A percentile compares a stretch with the other conserved stretches of the same genome.
These are phyloP conservation scores for Anisognathus igniventris DNA, from an alignment of 2,797 vertebrate genomes.

Conservation along the genomic window DNA sequence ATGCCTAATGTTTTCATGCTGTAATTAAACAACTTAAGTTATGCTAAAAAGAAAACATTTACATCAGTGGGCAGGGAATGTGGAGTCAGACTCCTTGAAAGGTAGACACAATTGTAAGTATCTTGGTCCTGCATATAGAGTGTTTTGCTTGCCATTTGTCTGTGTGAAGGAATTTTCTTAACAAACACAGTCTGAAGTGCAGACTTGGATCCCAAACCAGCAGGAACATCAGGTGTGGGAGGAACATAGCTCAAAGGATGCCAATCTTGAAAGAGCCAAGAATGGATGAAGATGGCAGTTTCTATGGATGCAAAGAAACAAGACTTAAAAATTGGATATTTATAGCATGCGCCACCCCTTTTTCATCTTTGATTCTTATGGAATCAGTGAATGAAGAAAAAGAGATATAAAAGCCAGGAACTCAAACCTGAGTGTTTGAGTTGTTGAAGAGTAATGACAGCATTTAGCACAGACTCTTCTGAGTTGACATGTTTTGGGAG, in stretches of 20 bases:
- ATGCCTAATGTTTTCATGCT: not conserved
- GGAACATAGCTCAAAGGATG: not conserved
- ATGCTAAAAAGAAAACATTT: not conserved
- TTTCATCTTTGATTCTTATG: not conserved
- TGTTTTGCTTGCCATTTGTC: not conserved
- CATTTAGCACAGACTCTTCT: not conserved
- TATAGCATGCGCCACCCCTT: not conserved
- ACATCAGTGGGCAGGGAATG: not conserved
- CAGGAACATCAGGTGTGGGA: not conserved
- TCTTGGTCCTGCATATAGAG: not conserved
- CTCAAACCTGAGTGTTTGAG: not conserved
- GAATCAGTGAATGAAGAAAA: not conserved
- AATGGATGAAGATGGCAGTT: not conserved
- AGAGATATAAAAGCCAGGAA: not conserved
- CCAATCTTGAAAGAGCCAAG: not conserved
- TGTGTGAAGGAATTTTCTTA: not conserved
- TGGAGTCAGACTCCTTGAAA: not conserved
- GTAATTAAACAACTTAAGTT: not conserved
- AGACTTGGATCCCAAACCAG: not conserved
- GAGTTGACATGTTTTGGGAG: accelerated
- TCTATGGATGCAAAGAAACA: not conserved
- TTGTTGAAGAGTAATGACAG: not conserved
- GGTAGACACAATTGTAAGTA: not conserved
- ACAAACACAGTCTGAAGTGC: not conserved
- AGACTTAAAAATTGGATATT: not conserved